Evolutionary conservation across 2,797 vertebrate species (phyloP).

Genomic region (Aplochiton taeniatus): DNA sequence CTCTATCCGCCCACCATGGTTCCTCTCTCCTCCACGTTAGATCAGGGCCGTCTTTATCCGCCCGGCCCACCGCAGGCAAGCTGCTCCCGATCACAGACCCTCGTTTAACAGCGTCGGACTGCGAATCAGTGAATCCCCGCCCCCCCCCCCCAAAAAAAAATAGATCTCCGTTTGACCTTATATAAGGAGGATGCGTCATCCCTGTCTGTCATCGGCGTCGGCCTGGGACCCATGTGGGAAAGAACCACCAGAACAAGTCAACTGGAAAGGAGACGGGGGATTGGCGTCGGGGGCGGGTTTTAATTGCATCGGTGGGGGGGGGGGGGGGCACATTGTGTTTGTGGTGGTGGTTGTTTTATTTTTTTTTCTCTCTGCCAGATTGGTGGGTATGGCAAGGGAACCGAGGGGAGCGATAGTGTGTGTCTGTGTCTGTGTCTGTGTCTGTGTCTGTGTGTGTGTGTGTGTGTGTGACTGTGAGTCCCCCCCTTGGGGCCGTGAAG

Average conservation of each 20-base stretch:
- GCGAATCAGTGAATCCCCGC: constrained; percentile 10
- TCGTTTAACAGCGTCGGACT: constrained; percentile 13
- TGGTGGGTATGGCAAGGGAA: constrained; percentile 23
- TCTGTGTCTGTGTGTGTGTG: too few species aligned
- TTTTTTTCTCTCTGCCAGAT: constrained; percentile 1
- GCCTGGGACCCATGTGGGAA: constrained; percentile 21
- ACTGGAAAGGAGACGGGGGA: constrained; percentile 27
- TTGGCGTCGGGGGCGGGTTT: neutral
- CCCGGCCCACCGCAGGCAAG: too few species aligned
- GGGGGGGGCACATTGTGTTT: constrained; percentile 9
- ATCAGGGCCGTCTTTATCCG: too few species aligned
- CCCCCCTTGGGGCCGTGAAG: neutral
- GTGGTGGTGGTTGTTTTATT: neutral
- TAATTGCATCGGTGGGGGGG: neutral
- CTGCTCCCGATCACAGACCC: neutral
- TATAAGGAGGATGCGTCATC: constrained; percentile 35
- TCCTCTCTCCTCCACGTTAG: neutral
- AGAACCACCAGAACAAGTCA: constrained; percentile 28
- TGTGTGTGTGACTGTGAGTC: constrained; percentile 20
- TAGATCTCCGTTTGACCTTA: constrained; percentile 36
- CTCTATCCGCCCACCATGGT: too few species aligned
- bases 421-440: too few species aligned
- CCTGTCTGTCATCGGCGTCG: neutral
- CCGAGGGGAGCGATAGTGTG: constrained; percentile 29
- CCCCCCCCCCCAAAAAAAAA: constrained; percentile 13